A percentile compares a stretch with the other conserved stretches of the same genome.
Conservation (phyloP, 2,797 vertebrate species). For the Lophura swinhoii region DNA sequence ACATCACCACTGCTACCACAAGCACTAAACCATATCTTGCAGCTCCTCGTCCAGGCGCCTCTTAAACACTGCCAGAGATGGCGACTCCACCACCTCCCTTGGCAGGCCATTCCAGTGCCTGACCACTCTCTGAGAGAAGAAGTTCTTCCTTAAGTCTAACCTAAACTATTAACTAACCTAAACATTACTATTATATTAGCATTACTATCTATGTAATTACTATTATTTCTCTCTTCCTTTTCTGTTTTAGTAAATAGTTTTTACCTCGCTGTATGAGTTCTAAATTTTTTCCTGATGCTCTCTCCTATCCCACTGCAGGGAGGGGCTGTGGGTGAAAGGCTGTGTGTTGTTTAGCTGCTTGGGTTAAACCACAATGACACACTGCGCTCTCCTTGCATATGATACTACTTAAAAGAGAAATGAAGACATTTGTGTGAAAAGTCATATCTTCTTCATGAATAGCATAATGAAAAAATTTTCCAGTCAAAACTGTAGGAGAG, state of each 20-base stretch:
- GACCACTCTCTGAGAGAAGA: no score
- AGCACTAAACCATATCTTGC: no score
- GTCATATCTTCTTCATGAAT: not conserved
- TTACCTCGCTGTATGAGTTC: not conserved
- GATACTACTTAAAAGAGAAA: not conserved
- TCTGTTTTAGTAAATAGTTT: not conserved
- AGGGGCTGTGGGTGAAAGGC: not conserved
- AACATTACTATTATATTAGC: not conserved
- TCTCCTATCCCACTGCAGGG: not conserved
- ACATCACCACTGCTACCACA: no score
- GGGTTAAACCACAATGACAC: not conserved
- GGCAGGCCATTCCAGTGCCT: no score
- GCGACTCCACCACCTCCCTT: no score
- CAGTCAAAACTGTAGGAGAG: not conserved
- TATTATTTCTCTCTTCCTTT: not conserved
- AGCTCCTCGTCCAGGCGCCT: no score
- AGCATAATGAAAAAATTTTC: not conserved
- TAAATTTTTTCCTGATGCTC: not conserved
- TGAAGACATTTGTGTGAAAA: not conserved
- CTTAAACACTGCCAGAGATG: no score
- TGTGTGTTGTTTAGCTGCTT: not conserved
- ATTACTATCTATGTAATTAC: not conserved
- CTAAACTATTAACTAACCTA: no score
- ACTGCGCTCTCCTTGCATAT: not conserved
- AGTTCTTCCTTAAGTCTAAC: no score